These are phyloP conservation scores for Carposina sasakii DNA, from an alignment of 1,140 invertebrate species.

Conservation along the genomic window DNA sequence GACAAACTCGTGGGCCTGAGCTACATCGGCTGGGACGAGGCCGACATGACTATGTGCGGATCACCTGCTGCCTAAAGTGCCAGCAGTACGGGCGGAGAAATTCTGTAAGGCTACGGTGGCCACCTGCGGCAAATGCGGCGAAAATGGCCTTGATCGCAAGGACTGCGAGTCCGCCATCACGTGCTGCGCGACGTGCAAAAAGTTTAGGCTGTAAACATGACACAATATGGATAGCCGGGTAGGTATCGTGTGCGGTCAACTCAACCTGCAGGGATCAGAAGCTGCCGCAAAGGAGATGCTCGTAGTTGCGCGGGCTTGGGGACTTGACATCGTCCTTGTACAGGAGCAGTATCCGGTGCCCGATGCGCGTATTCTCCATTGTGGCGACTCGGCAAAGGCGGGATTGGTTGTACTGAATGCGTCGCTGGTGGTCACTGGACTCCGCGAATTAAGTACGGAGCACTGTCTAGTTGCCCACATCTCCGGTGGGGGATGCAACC, in stretches of 20 bases:
- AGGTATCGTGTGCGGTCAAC: slow-evolving; percentile 17
- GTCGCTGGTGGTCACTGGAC: not conserved
- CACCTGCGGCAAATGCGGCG: slow-evolving; percentile 20
- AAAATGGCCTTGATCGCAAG: not conserved
- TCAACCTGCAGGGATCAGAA: slow-evolving; percentile 13
- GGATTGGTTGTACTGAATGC: not conserved
- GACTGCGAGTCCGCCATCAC: not conserved
- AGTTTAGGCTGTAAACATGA: not conserved
- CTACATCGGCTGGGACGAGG: slow-evolving; percentile 15
- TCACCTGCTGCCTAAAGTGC: slow-evolving; percentile 24
- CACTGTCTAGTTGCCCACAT: not conserved
- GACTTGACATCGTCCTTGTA: slow-evolving; percentile 17
- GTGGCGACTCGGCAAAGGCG: not conserved
- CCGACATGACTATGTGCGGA: slow-evolving; percentile 12
- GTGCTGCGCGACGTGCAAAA: slow-evolving; percentile 14
- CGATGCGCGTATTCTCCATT: not conserved
- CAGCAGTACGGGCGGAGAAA: slow-evolving; percentile 16
- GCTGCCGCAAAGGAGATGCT: slow-evolving; percentile 21
- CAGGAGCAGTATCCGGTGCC: slow-evolving; percentile 15
- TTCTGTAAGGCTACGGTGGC: slow-evolving; percentile 8
- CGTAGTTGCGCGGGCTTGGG: not conserved
- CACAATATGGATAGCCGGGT: not conserved
- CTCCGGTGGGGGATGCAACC: too few relatives aligned
- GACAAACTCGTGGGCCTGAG: not conserved
- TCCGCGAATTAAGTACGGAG: not conserved